Percentiles rank a stretch among this genome's conserved stretches.
phyloP scores from a whole-genome alignment of 2,888 invertebrate genomes.

The Heliconius erato region DNA sequence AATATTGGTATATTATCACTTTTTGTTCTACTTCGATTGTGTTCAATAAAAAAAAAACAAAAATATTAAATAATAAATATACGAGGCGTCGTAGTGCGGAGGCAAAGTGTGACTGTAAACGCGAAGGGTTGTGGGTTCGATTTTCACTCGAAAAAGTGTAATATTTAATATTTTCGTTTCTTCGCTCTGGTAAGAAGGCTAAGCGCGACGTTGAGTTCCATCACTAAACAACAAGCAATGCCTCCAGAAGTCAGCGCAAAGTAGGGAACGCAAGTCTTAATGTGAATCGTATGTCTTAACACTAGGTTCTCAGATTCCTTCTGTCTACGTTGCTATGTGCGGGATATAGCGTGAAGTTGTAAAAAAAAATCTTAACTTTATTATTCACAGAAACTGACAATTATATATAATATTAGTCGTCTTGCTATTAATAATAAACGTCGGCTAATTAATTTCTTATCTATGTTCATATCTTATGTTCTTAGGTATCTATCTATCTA shows the following conservation, averaged over 20 bases:
- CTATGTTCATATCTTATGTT: slow-evolving; percentile 5
- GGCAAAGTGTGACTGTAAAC: too few species aligned
- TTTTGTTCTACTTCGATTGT: neutral
- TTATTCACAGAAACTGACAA: neutral
- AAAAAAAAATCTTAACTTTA: neutral
- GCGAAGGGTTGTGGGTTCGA: too few species aligned
- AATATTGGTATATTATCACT: neutral
- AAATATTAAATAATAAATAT: too few species aligned
- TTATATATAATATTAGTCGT: neutral
- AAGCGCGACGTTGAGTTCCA: too few species aligned
- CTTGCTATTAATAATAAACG: slow-evolving; percentile 19
- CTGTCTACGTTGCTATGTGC: neutral
- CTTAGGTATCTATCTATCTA: neutral
- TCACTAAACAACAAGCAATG: neutral
- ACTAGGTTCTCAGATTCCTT: neutral
- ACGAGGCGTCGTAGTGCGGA: too few species aligned
- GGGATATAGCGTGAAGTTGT: neutral
- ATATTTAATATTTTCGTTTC: too few species aligned
- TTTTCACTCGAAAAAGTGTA: too few species aligned
- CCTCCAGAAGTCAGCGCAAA: neutral
- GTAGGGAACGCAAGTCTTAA: neutral
- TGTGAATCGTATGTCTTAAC: neutral
- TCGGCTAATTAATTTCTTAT: slow-evolving; percentile 27
- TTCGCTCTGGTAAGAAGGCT: too few species aligned
- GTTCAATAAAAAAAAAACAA: too few species aligned